Conservation (phyloP, 2,797 vertebrate species). For the Crax fasciolata region DNA sequence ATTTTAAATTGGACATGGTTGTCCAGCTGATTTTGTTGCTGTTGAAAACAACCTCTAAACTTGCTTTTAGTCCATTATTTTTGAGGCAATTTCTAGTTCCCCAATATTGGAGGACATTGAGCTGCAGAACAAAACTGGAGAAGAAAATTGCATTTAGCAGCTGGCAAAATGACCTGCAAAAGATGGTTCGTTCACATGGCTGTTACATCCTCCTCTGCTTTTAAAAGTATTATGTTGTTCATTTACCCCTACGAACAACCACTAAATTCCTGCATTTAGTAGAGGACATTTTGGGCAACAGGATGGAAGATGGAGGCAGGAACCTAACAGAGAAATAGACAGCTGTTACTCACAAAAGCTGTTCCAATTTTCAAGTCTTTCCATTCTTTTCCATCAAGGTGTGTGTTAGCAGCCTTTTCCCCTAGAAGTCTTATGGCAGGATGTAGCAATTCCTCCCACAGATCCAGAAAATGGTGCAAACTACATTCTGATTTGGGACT, state of each 20-base stretch:
- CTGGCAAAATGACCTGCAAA: not conserved
- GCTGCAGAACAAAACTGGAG: not conserved
- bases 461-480: not conserved
- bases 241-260: not conserved
- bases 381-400: not conserved
- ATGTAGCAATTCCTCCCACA: not conserved
- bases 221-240: not conserved
- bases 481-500: not conserved
- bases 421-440: not conserved
- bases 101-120: not conserved
- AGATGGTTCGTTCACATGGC: not conserved
- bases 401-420: not conserved
- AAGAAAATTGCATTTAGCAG: not conserved
- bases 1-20: not conserved
- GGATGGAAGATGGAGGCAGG: not conserved
- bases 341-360: not conserved
- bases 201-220: not conserved
- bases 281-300: not conserved
- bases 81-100: not conserved
- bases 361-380: not conserved
- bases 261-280: not conserved
- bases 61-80: not conserved
- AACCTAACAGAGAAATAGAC: not conserved
- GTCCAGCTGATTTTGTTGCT: not conserved
- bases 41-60: not conserved